A percentile compares a stretch with the other conserved stretches of the same genome.
Conservation (phyloP, 2,888 invertebrate genomes). For the Teleogryllus oceanicus region DNA sequence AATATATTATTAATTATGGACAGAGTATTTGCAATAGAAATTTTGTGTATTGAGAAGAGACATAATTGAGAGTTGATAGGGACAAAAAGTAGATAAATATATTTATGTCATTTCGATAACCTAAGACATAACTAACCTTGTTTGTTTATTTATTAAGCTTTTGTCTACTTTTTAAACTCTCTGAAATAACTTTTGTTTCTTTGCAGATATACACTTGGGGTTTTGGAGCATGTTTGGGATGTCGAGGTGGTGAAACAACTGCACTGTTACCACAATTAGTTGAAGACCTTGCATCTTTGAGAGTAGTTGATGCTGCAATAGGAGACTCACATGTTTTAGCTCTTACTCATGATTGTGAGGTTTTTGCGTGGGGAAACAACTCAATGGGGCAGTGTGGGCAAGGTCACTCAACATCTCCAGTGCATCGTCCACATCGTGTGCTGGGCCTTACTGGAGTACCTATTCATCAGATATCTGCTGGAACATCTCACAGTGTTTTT, state of each 20-base stretch:
- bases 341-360: slow-evolving; percentile 54
- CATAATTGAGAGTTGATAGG: no score
- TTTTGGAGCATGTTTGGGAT: slow-evolving; percentile 58
- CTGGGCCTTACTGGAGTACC: slow-evolving; percentile 54
- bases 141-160: neutral
- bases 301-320: slow-evolving; percentile 58
- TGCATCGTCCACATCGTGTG: slow-evolving; percentile 56
- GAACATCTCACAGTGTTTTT: slow-evolving; percentile 61
- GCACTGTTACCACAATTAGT: slow-evolving; percentile 54
- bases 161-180: neutral
- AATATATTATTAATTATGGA: no score
- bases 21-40: no score
- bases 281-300: slow-evolving; percentile 52
- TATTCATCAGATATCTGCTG: slow-evolving; percentile 61
- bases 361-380: slow-evolving; percentile 62
- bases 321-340: slow-evolving; percentile 62
- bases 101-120: no score
- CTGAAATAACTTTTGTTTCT: neutral
- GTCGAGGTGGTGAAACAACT: slow-evolving; percentile 56
- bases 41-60: no score
- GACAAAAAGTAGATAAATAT: no score
- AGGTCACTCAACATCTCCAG: slow-evolving; percentile 58
- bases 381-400: slow-evolving; percentile 64
- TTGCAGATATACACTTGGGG: slow-evolving; percentile 61
- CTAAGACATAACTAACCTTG: no score